Percentiles rank a stretch among this genome's conserved stretches.
phyloP scores from a whole-genome alignment of 2,888 invertebrate species.

The Petrolisthes cinctipes region DNA sequence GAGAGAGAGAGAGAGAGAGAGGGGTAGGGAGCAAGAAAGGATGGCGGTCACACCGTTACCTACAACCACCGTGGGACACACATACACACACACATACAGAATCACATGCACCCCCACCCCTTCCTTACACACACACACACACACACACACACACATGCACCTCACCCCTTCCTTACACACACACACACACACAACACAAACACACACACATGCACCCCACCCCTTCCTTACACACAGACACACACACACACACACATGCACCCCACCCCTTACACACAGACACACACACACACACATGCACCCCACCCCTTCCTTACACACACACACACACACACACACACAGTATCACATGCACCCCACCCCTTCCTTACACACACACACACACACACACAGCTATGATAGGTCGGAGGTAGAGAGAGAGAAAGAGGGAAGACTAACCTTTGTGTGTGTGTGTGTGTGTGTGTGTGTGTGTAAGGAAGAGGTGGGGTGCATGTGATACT shows the following conservation, averaged over 20 bases:
- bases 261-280: too few species aligned
- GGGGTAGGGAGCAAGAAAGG: neutral
- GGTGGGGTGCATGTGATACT: too few species aligned
- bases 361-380: neutral
- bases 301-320: neutral
- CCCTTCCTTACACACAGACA: neutral
- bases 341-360: neutral
- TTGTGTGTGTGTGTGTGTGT: neutral
- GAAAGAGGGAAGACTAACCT: neutral
- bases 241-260: constrained; percentile 17
- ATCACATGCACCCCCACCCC: neutral
- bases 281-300: neutral
- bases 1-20: constrained; percentile 12
- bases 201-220: neutral
- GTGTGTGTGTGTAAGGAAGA: too few species aligned
- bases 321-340: neutral
- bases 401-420: neutral
- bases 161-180: neutral
- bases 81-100: neutral
- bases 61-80: neutral
- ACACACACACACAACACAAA: neutral
- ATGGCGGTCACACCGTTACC: constrained; percentile 14
- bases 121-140: neutral
- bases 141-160: neutral
- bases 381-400: neutral